Percentiles rank a stretch among this genome's conserved stretches.
These are phyloP conservation scores for Omphaloscelis lunosa DNA, from an alignment of 2,888 invertebrate species.

Conservation along the genomic window DNA sequence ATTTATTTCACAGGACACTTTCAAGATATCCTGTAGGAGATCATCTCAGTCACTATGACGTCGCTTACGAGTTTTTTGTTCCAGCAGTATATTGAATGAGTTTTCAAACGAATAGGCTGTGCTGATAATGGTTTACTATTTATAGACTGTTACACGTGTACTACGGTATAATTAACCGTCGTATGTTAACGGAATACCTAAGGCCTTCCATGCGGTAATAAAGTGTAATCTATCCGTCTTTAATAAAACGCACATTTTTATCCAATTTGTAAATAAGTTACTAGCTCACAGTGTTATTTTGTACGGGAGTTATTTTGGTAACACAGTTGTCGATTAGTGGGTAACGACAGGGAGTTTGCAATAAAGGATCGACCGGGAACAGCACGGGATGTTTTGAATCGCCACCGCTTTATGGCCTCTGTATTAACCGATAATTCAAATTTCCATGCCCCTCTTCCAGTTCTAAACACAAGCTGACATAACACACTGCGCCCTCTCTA, in stretches of 20 bases:
- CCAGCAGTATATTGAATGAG: slow-evolving; percentile 31
- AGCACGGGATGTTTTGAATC: slow-evolving; percentile 90
- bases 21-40: slow-evolving; percentile 45
- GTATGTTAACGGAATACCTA: slow-evolving; percentile 21
- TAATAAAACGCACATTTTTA: slow-evolving; percentile 36
- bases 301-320: slow-evolving; percentile 86
- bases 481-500: slow-evolving; percentile 64
- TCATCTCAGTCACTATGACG: slow-evolving; percentile 29
- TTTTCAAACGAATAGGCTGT: slow-evolving; percentile 30
- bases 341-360: slow-evolving; percentile 84
- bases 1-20: slow-evolving; percentile 31
- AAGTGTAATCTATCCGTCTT: slow-evolving; percentile 12
- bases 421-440: slow-evolving; percentile 89
- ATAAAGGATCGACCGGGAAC: slow-evolving; percentile 84
- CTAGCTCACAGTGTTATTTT: slow-evolving; percentile 69
- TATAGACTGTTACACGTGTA: slow-evolving; percentile 25
- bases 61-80: slow-evolving; percentile 35
- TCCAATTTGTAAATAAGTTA: slow-evolving; percentile 67
- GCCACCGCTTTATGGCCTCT: slow-evolving; percentile 86
- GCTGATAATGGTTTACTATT: slow-evolving; percentile 21
- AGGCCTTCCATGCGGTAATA: slow-evolving; percentile 1
- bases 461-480: slow-evolving; percentile 77
- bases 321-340: slow-evolving; percentile 88
- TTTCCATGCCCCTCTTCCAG: slow-evolving; percentile 76
- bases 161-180: slow-evolving; percentile 18